Base-by-base conservation (phyloP, 2,888 invertebrate species). In the Eulithis prunata region DNA sequence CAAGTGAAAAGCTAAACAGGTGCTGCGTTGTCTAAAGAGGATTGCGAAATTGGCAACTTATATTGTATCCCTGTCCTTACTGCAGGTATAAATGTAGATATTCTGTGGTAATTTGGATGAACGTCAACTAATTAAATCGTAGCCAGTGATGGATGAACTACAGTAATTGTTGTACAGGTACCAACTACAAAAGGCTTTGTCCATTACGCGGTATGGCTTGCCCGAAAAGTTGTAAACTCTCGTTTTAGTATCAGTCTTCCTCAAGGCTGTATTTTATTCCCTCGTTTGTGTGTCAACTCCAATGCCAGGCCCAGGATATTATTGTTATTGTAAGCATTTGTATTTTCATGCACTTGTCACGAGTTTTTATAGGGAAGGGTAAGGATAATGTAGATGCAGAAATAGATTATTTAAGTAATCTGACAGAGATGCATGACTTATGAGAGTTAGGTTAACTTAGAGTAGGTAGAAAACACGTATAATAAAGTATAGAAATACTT, bases 401-500 rank as follows among this genome's bases (percentile, higher is more conserved):
- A 32, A 32, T 32, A 32, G 32, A 32, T 32, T 32, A 32, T 3
- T 32, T 32, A 32, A 32, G 32, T 32, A 32, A 2, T 32, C 32
- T 32, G 32, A 32, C 32, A 1, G 5, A 41, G 41, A 41, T 11
- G 41, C 41, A 41, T 41, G 2, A 2, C 3, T 41, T 41, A 41
- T 41, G 8, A 41, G 8, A 32, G 32, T 32, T 32, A 32, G 32
- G 32, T 21, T 21, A 21, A 2, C 21, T 21, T 21, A 21, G 21
- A 21, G 32, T 32, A 32, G 32, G n/a, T n/a, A 32, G 32, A 32
- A 32, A 32, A 32, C 32, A 32, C 32, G 6, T 32, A 32, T 32
- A 6, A 32, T 32, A 32, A n/a, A 49, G 4, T 49, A 21, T 5
- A 46, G n/a, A 21, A 47, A 32, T 57, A 89, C 91, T 91, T 77